Base-by-base conservation (phyloP, 2,113 vertebrate genomes). In the Cyphomyrus discorhynchus region DNA sequence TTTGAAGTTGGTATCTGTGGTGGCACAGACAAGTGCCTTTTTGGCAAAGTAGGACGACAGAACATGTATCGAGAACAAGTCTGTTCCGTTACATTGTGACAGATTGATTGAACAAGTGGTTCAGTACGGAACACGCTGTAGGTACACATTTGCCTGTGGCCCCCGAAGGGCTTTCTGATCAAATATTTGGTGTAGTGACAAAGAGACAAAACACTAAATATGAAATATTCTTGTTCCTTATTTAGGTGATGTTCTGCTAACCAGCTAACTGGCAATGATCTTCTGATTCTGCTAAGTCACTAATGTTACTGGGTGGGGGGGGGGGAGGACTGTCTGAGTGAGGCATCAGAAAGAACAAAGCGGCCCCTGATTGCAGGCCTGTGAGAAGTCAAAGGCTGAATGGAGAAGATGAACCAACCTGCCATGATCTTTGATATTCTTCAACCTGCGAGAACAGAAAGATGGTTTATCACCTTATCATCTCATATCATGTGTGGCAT, bases 1-100 rank as follows among this genome's bases (percentile, higher is more conserved):
- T 83, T 92, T 47, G 88, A 95, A 96, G 86, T 45, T 90, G 39
- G 0, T n/a, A 87, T 90, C 94, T 95, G 88, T 5, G 7, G 5
- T 31, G 24, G 82, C 83, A 77, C 39, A 56, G 8, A 9, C 42
- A 87, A 42, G 7, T 11, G 21, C 3, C 3, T 8, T 24, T 86
- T 46, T 42, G 80, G 80, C 10, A 84, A 46, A 46, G 17, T 21
- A 45, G 82, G 19, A 47, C 13, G 46, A 17, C 21, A 1, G 42
- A 35, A 21, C 2, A 1, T 46, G 80, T 9, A 45, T n/a, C 0
- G 39, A 84, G 19, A 84, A 84, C 82, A 0, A 1, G 0, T 17
- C 0, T 2, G 5, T 15, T 7, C 62, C 3, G 9, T 66, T 10
- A 11, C 10, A 31, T 66, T 27, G 62, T 27, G 62, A 27, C 8